A percentile compares a stretch with the other conserved stretches of the same genome.
Conservation (phyloP, 2,797 vertebrate genomes). For the Erethizon dorsatum region DNA sequence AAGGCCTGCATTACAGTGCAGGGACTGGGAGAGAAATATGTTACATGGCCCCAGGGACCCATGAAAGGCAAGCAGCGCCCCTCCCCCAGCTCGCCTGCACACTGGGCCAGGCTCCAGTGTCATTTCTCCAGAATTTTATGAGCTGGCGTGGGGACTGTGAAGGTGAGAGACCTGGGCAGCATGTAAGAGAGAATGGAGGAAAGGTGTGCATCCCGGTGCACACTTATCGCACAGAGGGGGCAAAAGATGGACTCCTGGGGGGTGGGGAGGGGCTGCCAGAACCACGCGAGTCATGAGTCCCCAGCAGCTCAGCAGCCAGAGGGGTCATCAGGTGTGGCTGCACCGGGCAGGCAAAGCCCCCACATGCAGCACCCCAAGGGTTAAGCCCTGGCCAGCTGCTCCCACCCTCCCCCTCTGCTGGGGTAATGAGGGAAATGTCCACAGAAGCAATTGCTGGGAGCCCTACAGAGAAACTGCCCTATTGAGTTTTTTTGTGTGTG, state of each 20-base stretch:
- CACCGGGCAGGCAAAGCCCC: not conserved
- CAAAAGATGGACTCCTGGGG: not conserved
- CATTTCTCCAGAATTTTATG: conserved; percentile 84
- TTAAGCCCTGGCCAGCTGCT: not conserved
- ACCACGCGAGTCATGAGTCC: rapidly evolving
- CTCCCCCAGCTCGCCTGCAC: conserved; percentile 65
- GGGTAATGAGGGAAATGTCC: conserved; percentile 63
- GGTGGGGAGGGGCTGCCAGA: not conserved
- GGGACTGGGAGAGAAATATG: conserved; percentile 84
- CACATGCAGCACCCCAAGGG: not conserved
- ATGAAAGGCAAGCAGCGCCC: conserved; percentile 77
- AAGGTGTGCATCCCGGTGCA: not conserved
- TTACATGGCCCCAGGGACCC: conserved; percentile 73
- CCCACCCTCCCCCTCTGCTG: not conserved
- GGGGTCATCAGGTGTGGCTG: not conserved
- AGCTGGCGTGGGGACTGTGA: conserved; percentile 83
- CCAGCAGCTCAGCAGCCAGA: not conserved
- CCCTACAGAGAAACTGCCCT: conserved; percentile 75
- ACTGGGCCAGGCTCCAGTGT: conserved; percentile 78
- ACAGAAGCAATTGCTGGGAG: conserved; percentile 45
- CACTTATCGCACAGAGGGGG: not conserved
- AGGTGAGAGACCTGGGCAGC: conserved; percentile 82
- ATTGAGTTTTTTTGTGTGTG: conserved; percentile 58
- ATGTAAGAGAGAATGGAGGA: conserved; percentile 75
- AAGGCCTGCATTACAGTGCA: conserved; percentile 75